Evolutionary conservation across 2,797 vertebrate genomes (phyloP), one percentile per base, ranked within the genome.

Genomic region (Enteromius thamalakanensis): DNA sequence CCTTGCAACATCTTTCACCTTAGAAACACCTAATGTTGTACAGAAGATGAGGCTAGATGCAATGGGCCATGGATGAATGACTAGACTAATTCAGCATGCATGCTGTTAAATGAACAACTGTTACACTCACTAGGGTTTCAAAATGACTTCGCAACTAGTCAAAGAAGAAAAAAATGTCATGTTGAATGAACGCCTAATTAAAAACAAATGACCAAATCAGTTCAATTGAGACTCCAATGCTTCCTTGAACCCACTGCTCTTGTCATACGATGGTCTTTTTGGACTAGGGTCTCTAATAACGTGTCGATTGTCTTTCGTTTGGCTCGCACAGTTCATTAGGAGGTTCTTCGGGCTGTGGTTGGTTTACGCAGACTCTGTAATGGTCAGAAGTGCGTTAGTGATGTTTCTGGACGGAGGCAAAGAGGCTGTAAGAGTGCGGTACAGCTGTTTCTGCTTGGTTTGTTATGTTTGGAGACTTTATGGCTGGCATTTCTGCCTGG

Each of bases 341-440:
- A 45, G 76, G 74, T 75, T 76, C 65, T 85, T 60, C 53, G 29
- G 79, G 53, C 77, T 87, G 79, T 70, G 74, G 83, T 70, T 81
- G 78, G 71, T 74, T 80, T 85, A 75, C 40, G 32, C 76, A 80
- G 49, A 86, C 23, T 64, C 42, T 21, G 75, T 81, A 55, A 62
- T 68, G 81, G 83, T 85, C 85, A 84, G 75, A 60, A 86, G 83
- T 75, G 40, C 64, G 88, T 88, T 89, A 87, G 87, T 40, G 58
- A 69, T 51, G 91, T 92, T 93, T 94, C 95, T 95, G 75, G 76
- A 71, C 6, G 3, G 21, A 81, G 85, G 83, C 34, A 88, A 87
- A 65, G 85, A 86, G 55, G 60, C 26, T 64, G 55, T 53, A 34
- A 70, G 85, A 69, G 78, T 40, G 80, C 76, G 53, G 77, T 58